Base-by-base conservation (phyloP, 2,113 vertebrate genomes). In the Phoenicopterus ruber region DNA sequence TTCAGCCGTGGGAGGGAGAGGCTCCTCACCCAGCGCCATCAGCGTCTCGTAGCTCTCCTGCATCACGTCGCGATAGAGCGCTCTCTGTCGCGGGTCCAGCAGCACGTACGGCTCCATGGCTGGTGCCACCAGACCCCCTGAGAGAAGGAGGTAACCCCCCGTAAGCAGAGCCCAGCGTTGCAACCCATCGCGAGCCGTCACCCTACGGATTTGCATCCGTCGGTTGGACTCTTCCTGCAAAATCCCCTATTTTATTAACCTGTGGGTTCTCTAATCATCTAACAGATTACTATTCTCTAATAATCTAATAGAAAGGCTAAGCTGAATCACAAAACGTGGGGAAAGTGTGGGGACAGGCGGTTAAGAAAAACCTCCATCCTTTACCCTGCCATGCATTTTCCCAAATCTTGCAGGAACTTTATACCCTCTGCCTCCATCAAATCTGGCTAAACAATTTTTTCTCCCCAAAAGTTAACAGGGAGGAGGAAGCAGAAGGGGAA, bases 1-100 rank as follows among this genome's bases (percentile, higher is more conserved):
- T 50, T 13, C 65, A 7, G 13, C 44, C 3, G 9, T 7, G 0
- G 25, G 44, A 40, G 8, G 28, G 32, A 49, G 7, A 34, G 38
- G 46, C 32, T 81, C 21, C 86, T 92, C 93, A 94, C 93, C 86
- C 90, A 89, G 63, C 1, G 90, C 86, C 90, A 93, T 90, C 66
- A 95, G 61, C 0, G 66, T 26, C 49, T 90, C 66, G 7, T 90
- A 93, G 86, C 94, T 95, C 90, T 90, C 86, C 66, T 95, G 94
- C 90, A 93, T 93, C 58, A 90, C 66, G 3, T 86, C 42, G 0
- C 61, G 66, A 36, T 79, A 93, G 47, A 95, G 59, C 10, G 82
- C 90, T 52, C 66, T 55, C 71, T 90, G 94, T 17, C 54, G 71
- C 0, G 77, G 94, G 66, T 86, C 94, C 72, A 90, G 72, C 49